Evolutionary conservation across 2,888 invertebrate species (phyloP).

Genomic region (Gandaritis pyraliata): DNA sequence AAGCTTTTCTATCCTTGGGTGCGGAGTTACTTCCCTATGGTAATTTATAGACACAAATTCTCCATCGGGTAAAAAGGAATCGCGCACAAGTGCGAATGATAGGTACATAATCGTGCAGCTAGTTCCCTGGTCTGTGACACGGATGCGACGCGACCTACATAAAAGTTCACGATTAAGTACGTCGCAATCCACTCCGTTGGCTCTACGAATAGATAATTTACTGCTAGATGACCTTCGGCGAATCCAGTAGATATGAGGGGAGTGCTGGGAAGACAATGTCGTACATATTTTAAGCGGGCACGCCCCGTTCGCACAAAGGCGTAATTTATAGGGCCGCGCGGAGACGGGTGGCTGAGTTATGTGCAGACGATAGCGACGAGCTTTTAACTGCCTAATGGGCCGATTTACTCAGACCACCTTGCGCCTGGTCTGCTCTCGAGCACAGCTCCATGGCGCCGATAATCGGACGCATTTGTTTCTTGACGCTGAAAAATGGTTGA

Average conservation of each 20-base stretch:
- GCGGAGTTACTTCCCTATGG: too few relatives aligned
- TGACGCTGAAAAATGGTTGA: conserved; percentile 46
- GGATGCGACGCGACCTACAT: conserved; percentile 62
- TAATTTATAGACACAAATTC: conserved; percentile 2
- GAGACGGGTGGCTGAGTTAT: conserved; percentile 83
- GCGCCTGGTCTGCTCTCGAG: conserved; percentile 67
- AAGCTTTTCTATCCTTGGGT: too few relatives aligned
- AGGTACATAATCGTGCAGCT: conserved; percentile 38
- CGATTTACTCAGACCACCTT: conserved; percentile 82
- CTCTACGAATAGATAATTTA: conserved; percentile 71
- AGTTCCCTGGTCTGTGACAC: conserved; percentile 45
- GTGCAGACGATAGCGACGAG: conserved; percentile 82
- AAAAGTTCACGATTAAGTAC: conserved; percentile 58
- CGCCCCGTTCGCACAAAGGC: conserved; percentile 82
- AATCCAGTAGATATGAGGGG: conserved; percentile 75
- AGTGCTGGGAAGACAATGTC: conserved; percentile 80
- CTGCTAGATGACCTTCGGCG: conserved; percentile 69
- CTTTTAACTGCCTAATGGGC: conserved; percentile 84
- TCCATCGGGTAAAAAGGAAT: conserved; percentile 38
- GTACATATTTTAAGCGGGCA: conserved; percentile 82
- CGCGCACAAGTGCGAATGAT: conserved; percentile 56
- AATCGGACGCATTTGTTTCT: conserved; percentile 54
- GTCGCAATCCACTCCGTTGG: conserved; percentile 53
- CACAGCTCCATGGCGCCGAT: conserved; percentile 54
- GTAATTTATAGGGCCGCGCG: conserved; percentile 82